Conservation (phyloP, 2,113 vertebrate species). For the Triplophysa rosa region DNA sequence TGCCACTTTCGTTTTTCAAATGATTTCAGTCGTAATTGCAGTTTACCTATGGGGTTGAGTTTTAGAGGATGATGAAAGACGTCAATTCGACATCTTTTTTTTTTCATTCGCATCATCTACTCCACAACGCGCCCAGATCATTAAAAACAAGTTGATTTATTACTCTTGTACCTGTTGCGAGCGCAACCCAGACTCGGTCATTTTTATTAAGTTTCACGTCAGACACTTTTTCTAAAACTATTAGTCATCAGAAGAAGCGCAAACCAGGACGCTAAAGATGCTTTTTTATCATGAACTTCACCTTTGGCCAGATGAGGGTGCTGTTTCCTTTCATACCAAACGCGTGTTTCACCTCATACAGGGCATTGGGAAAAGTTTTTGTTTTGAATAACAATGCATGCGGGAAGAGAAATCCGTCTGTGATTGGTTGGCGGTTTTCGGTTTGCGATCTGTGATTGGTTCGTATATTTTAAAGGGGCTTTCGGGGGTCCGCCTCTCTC, state of each 20-base stretch:
- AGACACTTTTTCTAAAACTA: slow-evolving; percentile 1
- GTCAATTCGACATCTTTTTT: background rate
- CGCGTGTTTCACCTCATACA: slow-evolving; percentile 54
- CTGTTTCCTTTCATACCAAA: slow-evolving; percentile 66
- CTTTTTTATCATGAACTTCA: slow-evolving; percentile 24
- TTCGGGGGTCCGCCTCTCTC: slow-evolving; percentile 46
- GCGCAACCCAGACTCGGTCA: background rate
- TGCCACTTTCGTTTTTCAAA: background rate
- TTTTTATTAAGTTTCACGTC: slow-evolving; percentile 43
- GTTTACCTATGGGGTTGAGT: background rate
- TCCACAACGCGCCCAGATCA: background rate
- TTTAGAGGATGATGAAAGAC: slow-evolving; percentile 15
- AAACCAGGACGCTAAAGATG: background rate
- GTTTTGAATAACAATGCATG: slow-evolving; percentile 70
- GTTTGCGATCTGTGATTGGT: slow-evolving; percentile 69
- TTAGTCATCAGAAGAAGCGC: slow-evolving; percentile 5
- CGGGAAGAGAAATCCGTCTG: slow-evolving; percentile 59
- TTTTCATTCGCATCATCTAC: background rate
- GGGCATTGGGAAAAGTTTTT: slow-evolving; percentile 75
- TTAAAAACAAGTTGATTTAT: slow-evolving; percentile 38
- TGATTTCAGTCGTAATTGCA: background rate
- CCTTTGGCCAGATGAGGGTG: slow-evolving; percentile 60
- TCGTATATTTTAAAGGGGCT: slow-evolving; percentile 57
- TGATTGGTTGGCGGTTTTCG: slow-evolving; percentile 71
- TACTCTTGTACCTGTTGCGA: background rate